These are phyloP conservation scores for Anoplolepis gracilipes DNA, from an alignment of 1,140 invertebrate species.

Conservation along the genomic window DNA sequence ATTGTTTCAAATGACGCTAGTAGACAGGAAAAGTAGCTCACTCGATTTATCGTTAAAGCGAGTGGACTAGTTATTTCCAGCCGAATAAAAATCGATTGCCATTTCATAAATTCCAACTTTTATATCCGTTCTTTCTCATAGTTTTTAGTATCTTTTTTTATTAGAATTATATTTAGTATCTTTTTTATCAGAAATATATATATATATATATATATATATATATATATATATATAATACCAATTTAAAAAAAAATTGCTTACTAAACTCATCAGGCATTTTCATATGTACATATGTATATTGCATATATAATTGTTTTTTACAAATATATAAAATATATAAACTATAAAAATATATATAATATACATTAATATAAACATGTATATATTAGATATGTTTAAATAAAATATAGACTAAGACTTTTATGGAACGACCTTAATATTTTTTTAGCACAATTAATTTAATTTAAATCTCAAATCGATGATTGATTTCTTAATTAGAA, in stretches of 20 bases:
- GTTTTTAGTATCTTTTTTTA: background rate
- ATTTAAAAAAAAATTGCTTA: background rate
- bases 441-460: background rate
- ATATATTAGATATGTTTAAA: too few relatives aligned
- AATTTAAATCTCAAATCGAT: background rate
- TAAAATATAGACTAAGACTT: too few relatives aligned
- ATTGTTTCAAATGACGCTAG: background rate
- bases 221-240: background rate
- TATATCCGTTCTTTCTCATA: background rate
- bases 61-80: slow-evolving; percentile 1
- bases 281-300: background rate
- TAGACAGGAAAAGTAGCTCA: slow-evolving; percentile 43
- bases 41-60: slow-evolving; percentile 4
- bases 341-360: background rate
- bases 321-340: background rate
- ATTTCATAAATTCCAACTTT: slow-evolving; percentile 18
- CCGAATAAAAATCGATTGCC: background rate
- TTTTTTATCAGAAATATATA: too few relatives aligned
- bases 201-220: too few relatives aligned
- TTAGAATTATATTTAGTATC: too few relatives aligned
- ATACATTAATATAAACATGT: background rate
- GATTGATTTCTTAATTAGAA: background rate
- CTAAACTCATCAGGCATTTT: background rate
- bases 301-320: background rate
- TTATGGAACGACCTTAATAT: background rate